Evolutionary conservation across 2,113 vertebrate species (phyloP), one percentile per base, ranked within the genome.

Genomic region (Thomomys bottae): DNA sequence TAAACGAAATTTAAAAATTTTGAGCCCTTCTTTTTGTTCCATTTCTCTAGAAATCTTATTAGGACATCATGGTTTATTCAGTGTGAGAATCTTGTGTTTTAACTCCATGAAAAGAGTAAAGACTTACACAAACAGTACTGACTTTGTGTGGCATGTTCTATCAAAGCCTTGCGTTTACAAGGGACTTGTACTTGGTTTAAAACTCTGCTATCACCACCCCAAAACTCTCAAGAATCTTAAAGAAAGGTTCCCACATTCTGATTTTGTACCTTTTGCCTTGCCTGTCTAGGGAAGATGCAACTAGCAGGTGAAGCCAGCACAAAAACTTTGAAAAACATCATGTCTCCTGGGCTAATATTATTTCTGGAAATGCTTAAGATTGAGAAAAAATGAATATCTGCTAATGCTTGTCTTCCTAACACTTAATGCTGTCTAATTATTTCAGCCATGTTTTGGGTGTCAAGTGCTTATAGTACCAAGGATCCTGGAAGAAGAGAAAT

Each of bases 301-400:
- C 23, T 54, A 75, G n/a, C 40, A 42, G 36, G 7, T 76, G 26
- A 54, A 87, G 4, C 24, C 26, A 38, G 42, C 26, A 18, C 12
- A 57, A 84, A 54, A 68, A 59, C 54, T 93, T 84, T 38, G 40
- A 34, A 59, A 38, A 89, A 32, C 28, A 12, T 68, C 57, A 68
- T 80, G 20, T 78, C 17, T 73, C 26, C 36, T 90, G 84, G 71
- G 71, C 42, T 61, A 92, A 24, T 78, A 81, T 40, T n/a, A 67
- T 78, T 91, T 91, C 76, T 66, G n/a, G 30, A 94, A 94, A 73
- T 80, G 49, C n/a, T 73, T 68, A 49, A 92, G 75, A 57, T 75
- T 84, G 68, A 75, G 49, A 87, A 72, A 81, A 90, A 82, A 83
- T 45, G 24, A 84, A 49, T 42, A 54, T 42, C 40, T 20, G 2